These are phyloP conservation scores for Heliocidaris tuberculata DNA, from an alignment of 35 echinoderm and acorn worm species.

Conservation along the genomic window DNA sequence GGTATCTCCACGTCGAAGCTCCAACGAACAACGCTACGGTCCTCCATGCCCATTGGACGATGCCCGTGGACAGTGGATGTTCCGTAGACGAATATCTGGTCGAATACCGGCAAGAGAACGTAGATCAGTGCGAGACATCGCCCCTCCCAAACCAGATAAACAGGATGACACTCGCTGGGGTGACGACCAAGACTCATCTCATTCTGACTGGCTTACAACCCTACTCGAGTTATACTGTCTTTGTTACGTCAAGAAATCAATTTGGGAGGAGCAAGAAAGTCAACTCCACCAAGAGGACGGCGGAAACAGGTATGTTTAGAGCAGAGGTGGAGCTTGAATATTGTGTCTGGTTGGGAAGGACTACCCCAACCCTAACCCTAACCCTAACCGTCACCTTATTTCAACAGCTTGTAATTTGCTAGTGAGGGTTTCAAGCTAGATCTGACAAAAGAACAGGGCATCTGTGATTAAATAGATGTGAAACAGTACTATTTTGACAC, in stretches of 20 bases:
- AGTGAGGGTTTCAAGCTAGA: no score
- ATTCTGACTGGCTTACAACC: slow-evolving; percentile 31
- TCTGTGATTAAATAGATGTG: no score
- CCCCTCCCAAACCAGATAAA: background rate
- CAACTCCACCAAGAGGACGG: slow-evolving; percentile 14
- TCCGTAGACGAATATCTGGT: slow-evolving; percentile 35
- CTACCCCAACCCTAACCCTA: no score
- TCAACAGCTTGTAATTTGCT: no score
- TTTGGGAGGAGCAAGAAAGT: slow-evolving; percentile 55
- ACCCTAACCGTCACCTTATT: no score
- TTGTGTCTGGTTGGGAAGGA: no score
- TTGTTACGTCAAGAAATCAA: slow-evolving; percentile 57
- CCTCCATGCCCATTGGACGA: slow-evolving; percentile 28
- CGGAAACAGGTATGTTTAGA: slow-evolving; percentile 56
- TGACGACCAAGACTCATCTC: slow-evolving; percentile 25
- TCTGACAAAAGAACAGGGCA: no score
- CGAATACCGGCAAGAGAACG: slow-evolving; percentile 15
- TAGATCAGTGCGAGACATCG: slow-evolving; percentile 44
- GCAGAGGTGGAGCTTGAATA: no score
- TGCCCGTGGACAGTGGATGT: slow-evolving; percentile 15
- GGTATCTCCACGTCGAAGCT: background rate
- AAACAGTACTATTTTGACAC: no score
- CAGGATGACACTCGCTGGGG: background rate
- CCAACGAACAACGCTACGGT: background rate
- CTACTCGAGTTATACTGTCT: slow-evolving; percentile 63